Base-by-base conservation (phyloP, 2,888 invertebrate species). In the Oscheius sp. region DNA sequence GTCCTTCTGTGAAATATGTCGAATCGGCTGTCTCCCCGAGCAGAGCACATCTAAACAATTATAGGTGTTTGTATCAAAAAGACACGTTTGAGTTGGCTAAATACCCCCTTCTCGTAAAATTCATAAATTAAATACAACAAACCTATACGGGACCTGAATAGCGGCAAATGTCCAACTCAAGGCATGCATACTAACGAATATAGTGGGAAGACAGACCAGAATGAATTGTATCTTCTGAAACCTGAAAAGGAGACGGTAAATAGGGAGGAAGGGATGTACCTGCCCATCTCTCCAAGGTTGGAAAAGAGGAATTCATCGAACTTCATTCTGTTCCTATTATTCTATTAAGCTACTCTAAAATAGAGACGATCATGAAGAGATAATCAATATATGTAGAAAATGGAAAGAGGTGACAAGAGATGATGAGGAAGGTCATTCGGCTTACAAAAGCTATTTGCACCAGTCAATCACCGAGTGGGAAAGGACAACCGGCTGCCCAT, bases 111-210 rank as follows among this genome's bases (percentile, higher is more conserved):
- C n/a, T n/a, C n/a, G n/a, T n/a, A n/a, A n/a, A n/a, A n/a, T n/a
- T n/a, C n/a, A 47, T 41, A n/a, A n/a, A 41, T n/a, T 2, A 26
- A 28, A 24, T 20, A 20, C 8, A 44, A 26, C 20, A 20, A 20
- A 82, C 79, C 82, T 73, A 70, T 82, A 78, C 14, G 75, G 78
- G n/a, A 81, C 73, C 30, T 80, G 74, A 3, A 82, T 74, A 0
- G 79, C 84, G 0, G 84, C 82, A 64, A 86, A 86, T 0, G 86
- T 86, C 86, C 86, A 86, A 12, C 81, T 78, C n/a, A 86, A 68
- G 2, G 83, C 82, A 71, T 86, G 86, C 82, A 86, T 81, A 6
- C 86, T 81, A 22, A 81, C 80, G 61, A 86, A 73, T 26, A 86
- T 79, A 4, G 84, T 82, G 1, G 86, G 86, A 1, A 86, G 72